These are phyloP conservation scores for Rhagonycha fulva DNA, from an alignment of 2,888 invertebrate genomes.

Conservation along the genomic window DNA sequence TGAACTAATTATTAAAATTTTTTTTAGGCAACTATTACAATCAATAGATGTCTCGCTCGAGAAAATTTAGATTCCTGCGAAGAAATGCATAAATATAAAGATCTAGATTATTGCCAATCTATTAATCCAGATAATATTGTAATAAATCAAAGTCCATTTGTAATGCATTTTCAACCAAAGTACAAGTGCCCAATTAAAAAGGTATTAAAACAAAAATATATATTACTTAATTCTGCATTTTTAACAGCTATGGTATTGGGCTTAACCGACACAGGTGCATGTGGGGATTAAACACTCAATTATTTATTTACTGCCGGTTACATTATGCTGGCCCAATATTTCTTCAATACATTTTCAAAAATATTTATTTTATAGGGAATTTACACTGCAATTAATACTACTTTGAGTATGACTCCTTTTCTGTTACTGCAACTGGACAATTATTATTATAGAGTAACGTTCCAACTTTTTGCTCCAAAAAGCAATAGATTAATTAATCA, in stretches of 20 bases:
- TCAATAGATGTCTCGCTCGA: not conserved
- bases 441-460: not conserved
- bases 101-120: not conserved
- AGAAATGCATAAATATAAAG: not conserved
- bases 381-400: not conserved
- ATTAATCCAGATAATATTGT: not conserved
- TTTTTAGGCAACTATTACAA: not conserved
- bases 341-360: no score
- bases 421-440: not conserved
- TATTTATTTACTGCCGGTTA: no score
- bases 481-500: not conserved
- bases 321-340: no score
- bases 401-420: not conserved
- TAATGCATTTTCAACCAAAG: not conserved
- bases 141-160: not conserved
- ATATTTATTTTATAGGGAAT: not conserved
- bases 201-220: not conserved
- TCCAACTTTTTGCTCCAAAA: not conserved
- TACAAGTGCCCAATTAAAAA: not conserved
- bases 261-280: no score
- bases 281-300: no score
- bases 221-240: no score
- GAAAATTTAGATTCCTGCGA: not conserved
- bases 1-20: not conserved
- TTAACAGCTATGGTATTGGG: no score